phyloP scores from a whole-genome alignment of 1,140 invertebrate species.

The Drosophila ficusphila region DNA sequence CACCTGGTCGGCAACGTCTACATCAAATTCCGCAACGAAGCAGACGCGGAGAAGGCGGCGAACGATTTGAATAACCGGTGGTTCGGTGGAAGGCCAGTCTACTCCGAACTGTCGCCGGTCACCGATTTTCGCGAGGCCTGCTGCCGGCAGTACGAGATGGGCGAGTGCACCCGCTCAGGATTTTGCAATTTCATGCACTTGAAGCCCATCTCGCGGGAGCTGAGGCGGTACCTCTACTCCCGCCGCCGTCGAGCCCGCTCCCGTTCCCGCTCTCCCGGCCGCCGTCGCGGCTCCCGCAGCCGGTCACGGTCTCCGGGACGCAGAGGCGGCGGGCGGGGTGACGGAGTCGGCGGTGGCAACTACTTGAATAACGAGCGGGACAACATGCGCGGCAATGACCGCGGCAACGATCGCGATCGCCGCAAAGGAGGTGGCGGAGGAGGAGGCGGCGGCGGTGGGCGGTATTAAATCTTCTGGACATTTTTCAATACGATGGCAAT shows the following conservation, averaged over 20 bases:
- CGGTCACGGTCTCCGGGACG: conserved; percentile 85
- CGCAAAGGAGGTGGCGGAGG: conserved; percentile 30
- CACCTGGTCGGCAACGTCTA: conserved; percentile 99
- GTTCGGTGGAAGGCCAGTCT: conserved; percentile 99
- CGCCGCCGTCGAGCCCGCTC: conserved; percentile 84
- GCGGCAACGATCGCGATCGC: conserved; percentile 38
- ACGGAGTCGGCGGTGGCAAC: conserved; percentile 34
- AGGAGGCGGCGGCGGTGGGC: conserved; percentile 28
- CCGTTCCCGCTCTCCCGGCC: conserved; percentile 79
- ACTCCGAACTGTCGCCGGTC: conserved; percentile 98
- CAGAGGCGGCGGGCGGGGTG: conserved; percentile 30
- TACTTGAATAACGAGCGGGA: conserved; percentile 40
- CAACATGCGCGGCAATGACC: conserved; percentile 18
- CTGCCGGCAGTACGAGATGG: conserved; percentile 99
- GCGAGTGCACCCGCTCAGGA: conserved; percentile 98
- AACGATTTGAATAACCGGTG: conserved; percentile 99
- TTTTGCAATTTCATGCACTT: conserved; percentile 99
- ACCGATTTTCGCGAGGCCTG: conserved; percentile 99
- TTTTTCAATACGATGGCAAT: conserved; percentile 24
- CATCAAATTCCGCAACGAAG: conserved; percentile 99
- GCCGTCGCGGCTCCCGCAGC: conserved; percentile 73
- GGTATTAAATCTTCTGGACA: conserved; percentile 50
- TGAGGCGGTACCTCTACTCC: conserved; percentile 90
- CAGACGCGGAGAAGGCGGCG: conserved; percentile 98
- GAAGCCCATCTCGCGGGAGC: conserved; percentile 97